A percentile compares a stretch with the other conserved stretches of the same genome.
These are phyloP conservation scores for Margarornis squamiger DNA, from an alignment of 2,797 vertebrate species.

Conservation along the genomic window DNA sequence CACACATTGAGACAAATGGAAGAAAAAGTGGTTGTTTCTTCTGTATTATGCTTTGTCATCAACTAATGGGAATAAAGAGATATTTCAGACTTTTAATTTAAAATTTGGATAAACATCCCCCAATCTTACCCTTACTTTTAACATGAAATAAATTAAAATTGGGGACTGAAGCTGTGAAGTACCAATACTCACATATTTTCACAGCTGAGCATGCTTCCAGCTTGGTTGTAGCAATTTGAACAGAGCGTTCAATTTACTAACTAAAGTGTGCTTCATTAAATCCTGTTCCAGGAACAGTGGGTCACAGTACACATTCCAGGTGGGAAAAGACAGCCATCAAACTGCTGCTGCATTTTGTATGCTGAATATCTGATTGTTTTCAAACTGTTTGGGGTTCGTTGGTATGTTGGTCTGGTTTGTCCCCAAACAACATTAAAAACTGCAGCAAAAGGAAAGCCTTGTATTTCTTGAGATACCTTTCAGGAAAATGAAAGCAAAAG, in stretches of 20 bases:
- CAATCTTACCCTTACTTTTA: not conserved
- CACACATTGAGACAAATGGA: not conserved
- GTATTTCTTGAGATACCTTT: not conserved
- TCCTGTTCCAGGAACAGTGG: conserved; percentile 34
- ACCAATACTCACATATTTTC: not conserved
- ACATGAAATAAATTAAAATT: not conserved
- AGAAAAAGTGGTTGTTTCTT: not conserved
- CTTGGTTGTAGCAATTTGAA: conserved; percentile 54
- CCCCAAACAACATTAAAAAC: not conserved
- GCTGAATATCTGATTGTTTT: conserved; percentile 37
- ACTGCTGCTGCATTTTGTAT: conserved; percentile 39
- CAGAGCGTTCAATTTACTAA: conserved; percentile 49
- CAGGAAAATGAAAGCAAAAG: not conserved
- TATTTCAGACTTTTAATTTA: not conserved
- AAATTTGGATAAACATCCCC: not conserved
- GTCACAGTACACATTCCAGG: conserved; percentile 1
- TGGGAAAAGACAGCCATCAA: conserved; percentile 5
- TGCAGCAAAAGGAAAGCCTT: not conserved
- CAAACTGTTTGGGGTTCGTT: not conserved
- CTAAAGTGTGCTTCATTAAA: conserved; percentile 30
- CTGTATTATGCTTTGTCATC: not conserved
- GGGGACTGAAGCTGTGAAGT: not conserved
- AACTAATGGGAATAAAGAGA: not conserved
- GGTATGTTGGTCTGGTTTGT: not conserved
- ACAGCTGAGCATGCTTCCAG: conserved; percentile 19